Base-by-base conservation (phyloP, 2,797 vertebrate species). In the Xerus rutilus region DNA sequence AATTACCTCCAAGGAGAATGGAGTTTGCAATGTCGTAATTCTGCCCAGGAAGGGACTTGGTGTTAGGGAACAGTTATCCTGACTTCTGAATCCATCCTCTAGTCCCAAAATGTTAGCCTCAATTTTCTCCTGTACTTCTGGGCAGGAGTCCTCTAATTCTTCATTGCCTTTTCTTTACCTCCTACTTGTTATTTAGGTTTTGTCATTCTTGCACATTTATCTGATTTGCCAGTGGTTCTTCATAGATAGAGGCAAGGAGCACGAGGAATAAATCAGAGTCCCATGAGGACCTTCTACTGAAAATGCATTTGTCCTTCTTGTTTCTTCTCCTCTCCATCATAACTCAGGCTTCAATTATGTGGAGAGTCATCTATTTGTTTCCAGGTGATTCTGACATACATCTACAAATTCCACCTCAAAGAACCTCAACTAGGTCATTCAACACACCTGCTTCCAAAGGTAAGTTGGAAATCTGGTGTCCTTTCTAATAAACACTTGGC, bases 241-340 rank as follows among this genome's bases (percentile, higher is more conserved):
- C 43, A 17, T 8, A n/a, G 4, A 25, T 32, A 74, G 15, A 54
- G 13, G 21, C 4, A 15, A 12, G 67, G 45, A 62, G n/a, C 17
- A 2, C 1, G 25, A 15, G 54, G 14, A 39, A 1, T 25, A 12
- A 1, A 1, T 13, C 13, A 62, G 43, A 57, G 4, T 21, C 21
- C 17, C 23, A n/a, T 10, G n/a, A 5, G 49, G 11, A 86, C 45
- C 7, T 45, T 87, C 43, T 13, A 28, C 7, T 49, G 14, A 52
- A 81, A 65, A 62, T 30, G 5, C 0, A 76, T 3, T 32, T 76
- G 17, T 1, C 32, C 4, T 47, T 5, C 30, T n/a, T 23, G 6
- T 30, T 74, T 57, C 20, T 11, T 73, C 23, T 89, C 64, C 8
- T 5, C 13, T 84, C 32, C 21, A 45, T 7, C 32, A 21, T 35